Percentiles rank a stretch among this genome's conserved stretches.
Evolutionary conservation across 2,888 invertebrate genomes (phyloP).

Genomic region (Trilocha varians): DNA sequence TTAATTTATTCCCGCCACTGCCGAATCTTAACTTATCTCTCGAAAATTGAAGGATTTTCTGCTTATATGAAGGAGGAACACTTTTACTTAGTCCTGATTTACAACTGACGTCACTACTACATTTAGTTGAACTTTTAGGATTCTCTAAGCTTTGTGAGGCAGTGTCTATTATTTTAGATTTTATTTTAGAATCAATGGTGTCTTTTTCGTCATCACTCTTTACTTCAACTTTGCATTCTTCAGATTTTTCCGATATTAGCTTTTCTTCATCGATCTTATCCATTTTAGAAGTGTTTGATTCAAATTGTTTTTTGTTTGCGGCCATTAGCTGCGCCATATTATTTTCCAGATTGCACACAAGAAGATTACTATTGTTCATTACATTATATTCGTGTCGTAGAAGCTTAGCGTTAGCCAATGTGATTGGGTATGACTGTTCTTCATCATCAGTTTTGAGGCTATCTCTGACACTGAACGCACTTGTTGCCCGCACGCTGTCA

Average conservation of each 20-base stretch:
- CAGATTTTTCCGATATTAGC: slow-evolving; percentile 1
- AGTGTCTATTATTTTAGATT: slow-evolving; percentile 47
- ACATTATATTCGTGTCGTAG: slow-evolving; percentile 63
- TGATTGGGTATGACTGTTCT: slow-evolving; percentile 60
- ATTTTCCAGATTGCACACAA: slow-evolving; percentile 63
- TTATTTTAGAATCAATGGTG: slow-evolving; percentile 35
- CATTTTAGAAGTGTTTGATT: slow-evolving; percentile 45
- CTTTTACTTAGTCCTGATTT: slow-evolving; percentile 58
- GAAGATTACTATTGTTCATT: slow-evolving; percentile 64
- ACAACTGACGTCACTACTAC: slow-evolving; percentile 51
- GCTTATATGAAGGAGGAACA: slow-evolving; percentile 67
- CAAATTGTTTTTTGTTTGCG: slow-evolving; percentile 46
- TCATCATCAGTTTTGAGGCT: slow-evolving; percentile 68
- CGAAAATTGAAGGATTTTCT: slow-evolving; percentile 64
- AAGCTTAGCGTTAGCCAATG: slow-evolving; percentile 58
- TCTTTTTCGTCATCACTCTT: slow-evolving; percentile 24
- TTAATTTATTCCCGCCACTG: slow-evolving; percentile 59
- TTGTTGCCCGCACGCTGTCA: slow-evolving; percentile 64
- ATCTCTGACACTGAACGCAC: slow-evolving; percentile 64
- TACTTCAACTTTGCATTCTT: slow-evolving; percentile 20
- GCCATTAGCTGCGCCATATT: slow-evolving; percentile 65
- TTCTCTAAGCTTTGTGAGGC: slow-evolving; percentile 63
- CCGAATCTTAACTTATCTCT: slow-evolving; percentile 63
- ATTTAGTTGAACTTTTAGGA: slow-evolving; percentile 57
- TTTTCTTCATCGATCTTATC: slow-evolving; percentile 55